Percentiles rank a stretch among this genome's conserved stretches.
Conservation (phyloP, 2,888 invertebrate species). For the Brachylomia viminalis region DNA sequence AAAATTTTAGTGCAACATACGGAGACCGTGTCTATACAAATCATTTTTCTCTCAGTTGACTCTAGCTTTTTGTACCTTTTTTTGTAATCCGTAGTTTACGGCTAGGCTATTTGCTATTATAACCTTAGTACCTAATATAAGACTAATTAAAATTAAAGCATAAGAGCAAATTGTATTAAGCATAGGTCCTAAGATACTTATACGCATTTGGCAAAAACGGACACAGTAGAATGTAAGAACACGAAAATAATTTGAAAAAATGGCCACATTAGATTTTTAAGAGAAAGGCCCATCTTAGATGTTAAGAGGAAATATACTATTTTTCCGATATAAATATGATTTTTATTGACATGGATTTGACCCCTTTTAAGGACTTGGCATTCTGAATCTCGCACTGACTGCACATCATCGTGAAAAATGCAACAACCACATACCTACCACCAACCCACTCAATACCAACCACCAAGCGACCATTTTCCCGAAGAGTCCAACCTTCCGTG, state of each 20-base stretch:
- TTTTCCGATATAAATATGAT: constrained; percentile 57
- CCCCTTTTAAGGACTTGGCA: neutral
- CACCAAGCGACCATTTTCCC: too few species aligned
- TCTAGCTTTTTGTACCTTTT: constrained; percentile 53
- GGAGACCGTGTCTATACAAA: neutral
- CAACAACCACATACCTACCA: neutral
- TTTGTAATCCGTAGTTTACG: constrained; percentile 61
- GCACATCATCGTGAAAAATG: neutral
- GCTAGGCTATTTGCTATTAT: constrained; percentile 65
- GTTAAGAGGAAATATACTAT: constrained; percentile 68
- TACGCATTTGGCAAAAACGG: constrained; percentile 67
- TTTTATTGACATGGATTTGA: constrained; percentile 38
- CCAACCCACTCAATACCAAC: too few species aligned
- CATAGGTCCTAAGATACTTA: constrained; percentile 61
- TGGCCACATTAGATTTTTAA: constrained; percentile 54
- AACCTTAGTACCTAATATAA: constrained; percentile 68
- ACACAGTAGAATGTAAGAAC: constrained; percentile 64
- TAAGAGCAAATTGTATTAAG: constrained; percentile 59
- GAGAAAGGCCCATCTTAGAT: constrained; percentile 61
- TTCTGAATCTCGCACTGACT: neutral
- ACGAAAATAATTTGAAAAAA: constrained; percentile 52
- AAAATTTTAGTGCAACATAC: neutral
- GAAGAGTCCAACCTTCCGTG: too few species aligned
- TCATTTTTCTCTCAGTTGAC: constrained; percentile 20
- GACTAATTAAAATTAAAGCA: constrained; percentile 64